Percentiles rank a stretch among this genome's conserved stretches.
These are phyloP conservation scores for Drosophila sordidula DNA, from an alignment of 2,888 invertebrate genomes.

Conservation along the genomic window DNA sequence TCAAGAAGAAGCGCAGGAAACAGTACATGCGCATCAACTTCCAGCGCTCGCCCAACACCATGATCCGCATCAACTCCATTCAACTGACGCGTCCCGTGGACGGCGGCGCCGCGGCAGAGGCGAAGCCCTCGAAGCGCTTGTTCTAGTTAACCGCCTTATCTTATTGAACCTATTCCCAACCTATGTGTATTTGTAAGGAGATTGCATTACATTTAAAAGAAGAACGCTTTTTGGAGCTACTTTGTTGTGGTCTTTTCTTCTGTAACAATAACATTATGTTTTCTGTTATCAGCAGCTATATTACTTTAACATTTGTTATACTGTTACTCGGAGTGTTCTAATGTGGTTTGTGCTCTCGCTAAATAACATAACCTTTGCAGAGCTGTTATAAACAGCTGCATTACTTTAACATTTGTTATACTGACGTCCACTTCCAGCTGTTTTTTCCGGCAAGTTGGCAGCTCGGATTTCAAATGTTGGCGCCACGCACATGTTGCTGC, in stretches of 20 bases:
- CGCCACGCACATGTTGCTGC: not conserved
- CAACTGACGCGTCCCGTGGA: constrained; percentile 86
- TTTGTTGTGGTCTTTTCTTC: too few species aligned
- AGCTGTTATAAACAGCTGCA: too few species aligned
- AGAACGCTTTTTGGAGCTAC: too few species aligned
- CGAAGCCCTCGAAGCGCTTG: constrained; percentile 47
- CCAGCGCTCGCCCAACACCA: constrained; percentile 89
- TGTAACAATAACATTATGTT: not conserved
- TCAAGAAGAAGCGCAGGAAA: constrained; percentile 91
- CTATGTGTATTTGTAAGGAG: not conserved
- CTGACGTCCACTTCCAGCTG: constrained; percentile 10
- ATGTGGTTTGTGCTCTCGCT: too few species aligned
- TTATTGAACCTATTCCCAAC: constrained; percentile 12
- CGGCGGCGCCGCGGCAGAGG: constrained; percentile 19
- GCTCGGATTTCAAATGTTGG: not conserved
- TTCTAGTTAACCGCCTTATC: constrained; percentile 50
- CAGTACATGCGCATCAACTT: constrained; percentile 91
- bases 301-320: not conserved
- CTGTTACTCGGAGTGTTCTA: not conserved
- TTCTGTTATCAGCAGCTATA: not conserved
- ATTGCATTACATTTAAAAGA: too few species aligned
- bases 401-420: too few species aligned
- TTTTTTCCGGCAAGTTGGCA: constrained; percentile 20
- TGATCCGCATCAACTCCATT: constrained; percentile 91
- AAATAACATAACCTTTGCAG: too few species aligned